Conservation (phyloP, 1,140 invertebrate genomes). For the Cotesia typhae region DNA sequence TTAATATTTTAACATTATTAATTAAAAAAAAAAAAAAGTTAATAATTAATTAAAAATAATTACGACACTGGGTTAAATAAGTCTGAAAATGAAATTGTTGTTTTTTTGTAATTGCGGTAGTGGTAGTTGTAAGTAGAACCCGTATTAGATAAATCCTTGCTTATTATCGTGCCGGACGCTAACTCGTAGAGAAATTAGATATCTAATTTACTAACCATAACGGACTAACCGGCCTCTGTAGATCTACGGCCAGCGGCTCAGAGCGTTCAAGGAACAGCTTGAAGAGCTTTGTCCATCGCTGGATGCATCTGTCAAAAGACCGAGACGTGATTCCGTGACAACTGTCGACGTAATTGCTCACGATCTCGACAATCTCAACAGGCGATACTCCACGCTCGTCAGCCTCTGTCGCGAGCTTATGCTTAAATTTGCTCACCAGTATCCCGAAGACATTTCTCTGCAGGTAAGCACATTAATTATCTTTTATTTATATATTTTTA, state of each 20-base stretch:
- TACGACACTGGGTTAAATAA: slow-evolving; percentile 51
- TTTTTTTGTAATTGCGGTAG: neutral
- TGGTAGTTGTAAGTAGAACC: slow-evolving; percentile 22
- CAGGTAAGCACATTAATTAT: slow-evolving; percentile 59
- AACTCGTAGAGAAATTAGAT: slow-evolving; percentile 45
- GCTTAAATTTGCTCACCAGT: slow-evolving; percentile 60
- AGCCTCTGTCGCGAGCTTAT: slow-evolving; percentile 74
- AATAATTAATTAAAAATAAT: slow-evolving; percentile 26
- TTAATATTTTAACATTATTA: slow-evolving; percentile 22
- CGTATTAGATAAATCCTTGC: neutral
- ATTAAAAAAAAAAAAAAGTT: slow-evolving; percentile 3
- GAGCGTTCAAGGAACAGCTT: slow-evolving; percentile 87
- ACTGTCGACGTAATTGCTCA: slow-evolving; percentile 82
- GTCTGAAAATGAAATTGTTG: neutral
- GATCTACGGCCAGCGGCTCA: slow-evolving; percentile 89
- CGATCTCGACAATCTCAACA: slow-evolving; percentile 87
- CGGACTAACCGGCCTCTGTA: slow-evolving; percentile 67
- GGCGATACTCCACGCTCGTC: slow-evolving; percentile 79
- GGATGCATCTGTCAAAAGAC: slow-evolving; percentile 69
- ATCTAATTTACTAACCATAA: slow-evolving; percentile 60
- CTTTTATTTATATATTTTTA: slow-evolving; percentile 22
- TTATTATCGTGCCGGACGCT: slow-evolving; percentile 39
- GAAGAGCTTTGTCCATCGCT: slow-evolving; percentile 86
- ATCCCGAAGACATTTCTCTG: slow-evolving; percentile 61
- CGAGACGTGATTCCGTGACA: slow-evolving; percentile 58